Evolutionary conservation across 2,888 invertebrate species (phyloP).

Genomic region (Chymomyza fuscimana): DNA sequence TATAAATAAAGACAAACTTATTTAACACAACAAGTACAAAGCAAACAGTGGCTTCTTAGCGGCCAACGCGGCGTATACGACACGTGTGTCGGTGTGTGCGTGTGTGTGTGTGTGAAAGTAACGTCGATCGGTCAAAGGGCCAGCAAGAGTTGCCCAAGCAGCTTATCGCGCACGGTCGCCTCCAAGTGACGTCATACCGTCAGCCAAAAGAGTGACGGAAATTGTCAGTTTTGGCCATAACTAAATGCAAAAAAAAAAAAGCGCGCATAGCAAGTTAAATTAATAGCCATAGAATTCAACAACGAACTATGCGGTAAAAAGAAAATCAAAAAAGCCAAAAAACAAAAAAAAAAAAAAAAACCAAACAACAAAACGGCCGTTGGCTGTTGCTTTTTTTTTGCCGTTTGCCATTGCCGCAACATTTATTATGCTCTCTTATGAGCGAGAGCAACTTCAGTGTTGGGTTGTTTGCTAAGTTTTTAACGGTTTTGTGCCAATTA

Average conservation of each 20-base stretch:
- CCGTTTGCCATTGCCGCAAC: not conserved
- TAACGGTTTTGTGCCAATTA: not conserved
- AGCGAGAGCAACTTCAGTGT: not conserved
- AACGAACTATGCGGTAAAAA: constrained; percentile 1
- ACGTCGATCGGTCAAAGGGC: constrained; percentile 10
- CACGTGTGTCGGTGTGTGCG: constrained; percentile 1
- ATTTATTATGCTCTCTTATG: not conserved
- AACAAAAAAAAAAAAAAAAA: constrained; percentile 12
- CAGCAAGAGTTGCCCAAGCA: not conserved
- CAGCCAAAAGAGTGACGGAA: constrained; percentile 49
- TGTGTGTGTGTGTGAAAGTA: constrained; percentile 17
- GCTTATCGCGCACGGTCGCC: not conserved
- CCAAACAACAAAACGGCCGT: constrained; percentile 9
- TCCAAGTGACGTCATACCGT: constrained; percentile 51
- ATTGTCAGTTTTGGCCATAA: constrained; percentile 59
- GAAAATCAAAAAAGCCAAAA: not conserved
- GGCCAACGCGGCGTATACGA: not conserved
- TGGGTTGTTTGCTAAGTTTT: not conserved
- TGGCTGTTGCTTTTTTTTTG: not conserved
- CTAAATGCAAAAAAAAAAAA: constrained; percentile 53
- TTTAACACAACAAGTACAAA: constrained; percentile 5
- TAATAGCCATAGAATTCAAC: not conserved
- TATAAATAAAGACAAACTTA: constrained; percentile 40
- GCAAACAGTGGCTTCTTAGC: not conserved
- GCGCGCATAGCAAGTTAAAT: not conserved